A percentile compares a stretch with the other conserved stretches of the same genome.
Conservation (phyloP, 2,113 vertebrate species). For the Pantherophis guttatus region DNA sequence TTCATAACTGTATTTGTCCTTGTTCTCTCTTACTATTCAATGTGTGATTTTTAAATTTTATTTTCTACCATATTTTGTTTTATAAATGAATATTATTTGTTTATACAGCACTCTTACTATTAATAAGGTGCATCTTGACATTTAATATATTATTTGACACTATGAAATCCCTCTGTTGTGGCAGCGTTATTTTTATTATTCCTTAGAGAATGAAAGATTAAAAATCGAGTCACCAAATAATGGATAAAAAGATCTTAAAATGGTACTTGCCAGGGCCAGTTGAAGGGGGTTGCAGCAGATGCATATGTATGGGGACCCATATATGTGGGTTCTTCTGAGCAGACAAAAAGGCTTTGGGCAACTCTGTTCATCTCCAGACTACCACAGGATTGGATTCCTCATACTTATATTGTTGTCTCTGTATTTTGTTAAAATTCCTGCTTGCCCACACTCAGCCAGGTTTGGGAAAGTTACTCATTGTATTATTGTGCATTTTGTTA, state of each 20-base stretch:
- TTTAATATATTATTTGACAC: background rate
- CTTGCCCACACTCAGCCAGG: background rate
- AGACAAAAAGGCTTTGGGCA: background rate
- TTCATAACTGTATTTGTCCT: background rate
- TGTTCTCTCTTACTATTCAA: background rate
- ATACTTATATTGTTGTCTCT: background rate
- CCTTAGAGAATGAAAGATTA: background rate
- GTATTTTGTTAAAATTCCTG: background rate
- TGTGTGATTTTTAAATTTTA: background rate
- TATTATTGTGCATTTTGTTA: background rate
- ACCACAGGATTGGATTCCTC: background rate
- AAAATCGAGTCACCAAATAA: background rate
- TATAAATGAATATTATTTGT: background rate
- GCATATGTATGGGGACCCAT: background rate
- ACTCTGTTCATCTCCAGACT: background rate
- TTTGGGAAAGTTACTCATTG: background rate
- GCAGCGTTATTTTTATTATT: background rate
- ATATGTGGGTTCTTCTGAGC: background rate
- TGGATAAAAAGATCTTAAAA: background rate
- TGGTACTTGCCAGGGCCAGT: background rate
- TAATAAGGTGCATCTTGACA: background rate
- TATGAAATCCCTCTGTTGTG: background rate
- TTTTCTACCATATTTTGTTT: background rate
- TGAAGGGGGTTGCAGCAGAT: background rate
- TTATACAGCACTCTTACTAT: background rate